Percentiles rank a stretch among this genome's conserved stretches.
phyloP scores from a whole-genome alignment of 2,113 vertebrate genomes.

The Cynopterus brachyotis region DNA sequence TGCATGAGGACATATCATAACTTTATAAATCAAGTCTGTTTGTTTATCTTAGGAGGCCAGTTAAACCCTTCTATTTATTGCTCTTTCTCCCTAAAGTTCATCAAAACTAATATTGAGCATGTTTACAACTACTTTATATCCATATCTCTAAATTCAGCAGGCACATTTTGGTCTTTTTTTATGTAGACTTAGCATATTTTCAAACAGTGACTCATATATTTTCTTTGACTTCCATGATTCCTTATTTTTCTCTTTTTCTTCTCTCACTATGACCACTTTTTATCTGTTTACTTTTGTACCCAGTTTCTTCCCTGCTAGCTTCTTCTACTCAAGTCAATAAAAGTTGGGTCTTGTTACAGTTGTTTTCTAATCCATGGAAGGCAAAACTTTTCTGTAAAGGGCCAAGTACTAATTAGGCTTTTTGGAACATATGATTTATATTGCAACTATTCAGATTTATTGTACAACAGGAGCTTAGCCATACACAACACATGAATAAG shows the following conservation, averaged over 20 bases:
- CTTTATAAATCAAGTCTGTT: not conserved
- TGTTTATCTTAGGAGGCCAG: not conserved
- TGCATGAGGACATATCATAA: not conserved
- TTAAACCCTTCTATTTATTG: not conserved
- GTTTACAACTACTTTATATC: not conserved
- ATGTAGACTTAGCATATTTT: too few species aligned
- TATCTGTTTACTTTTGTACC: not conserved
- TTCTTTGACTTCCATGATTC: not conserved
- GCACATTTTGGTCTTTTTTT: not conserved
- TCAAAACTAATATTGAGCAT: not conserved
- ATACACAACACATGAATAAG: not conserved
- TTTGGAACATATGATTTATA: not conserved
- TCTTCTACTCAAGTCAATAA: not conserved
- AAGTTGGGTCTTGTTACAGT: not conserved
- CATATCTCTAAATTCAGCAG: not conserved
- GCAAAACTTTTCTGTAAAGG: not conserved
- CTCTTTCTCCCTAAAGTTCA: not conserved
- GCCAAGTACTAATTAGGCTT: not conserved
- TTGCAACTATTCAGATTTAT: not conserved
- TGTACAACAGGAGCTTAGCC: not conserved
- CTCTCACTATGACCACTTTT: not conserved
- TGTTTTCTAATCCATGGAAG: not conserved
- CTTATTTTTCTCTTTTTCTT: not conserved
- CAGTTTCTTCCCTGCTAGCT: not conserved
- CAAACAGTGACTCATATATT: not conserved